phyloP scores from a whole-genome alignment of 1,140 invertebrate genomes.

The Drosophila orena region DNA sequence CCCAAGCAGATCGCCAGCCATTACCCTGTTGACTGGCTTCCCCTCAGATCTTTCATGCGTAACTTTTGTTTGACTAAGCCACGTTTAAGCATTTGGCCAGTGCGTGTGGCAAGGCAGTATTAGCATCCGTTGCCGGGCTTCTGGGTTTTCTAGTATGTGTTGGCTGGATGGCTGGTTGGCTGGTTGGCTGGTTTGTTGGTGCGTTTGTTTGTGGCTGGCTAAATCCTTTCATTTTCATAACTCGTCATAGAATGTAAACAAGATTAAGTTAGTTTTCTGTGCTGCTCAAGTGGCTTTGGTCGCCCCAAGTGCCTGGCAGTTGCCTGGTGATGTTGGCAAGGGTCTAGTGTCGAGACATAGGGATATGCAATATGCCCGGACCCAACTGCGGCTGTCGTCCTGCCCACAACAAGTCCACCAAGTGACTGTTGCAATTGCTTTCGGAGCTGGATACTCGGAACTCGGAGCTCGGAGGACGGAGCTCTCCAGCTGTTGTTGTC shows the following conservation, averaged over 20 bases:
- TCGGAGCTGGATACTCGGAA: constrained; percentile 46
- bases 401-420: constrained; percentile 79
- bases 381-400: constrained; percentile 47
- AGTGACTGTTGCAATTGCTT: constrained; percentile 82
- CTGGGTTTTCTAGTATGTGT: constrained; percentile 6
- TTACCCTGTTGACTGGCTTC: constrained; percentile 48
- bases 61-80: constrained; percentile 73
- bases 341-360: constrained; percentile 34
- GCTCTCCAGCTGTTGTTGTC: constrained; percentile 41
- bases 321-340: not conserved
- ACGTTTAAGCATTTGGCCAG: constrained; percentile 60
- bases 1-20: constrained; percentile 6
- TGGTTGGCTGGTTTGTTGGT: constrained; percentile 37
- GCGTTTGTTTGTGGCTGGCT: constrained; percentile 77
- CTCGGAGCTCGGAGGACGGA: constrained; percentile 39
- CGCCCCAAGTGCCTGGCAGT: constrained; percentile 24
- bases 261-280: constrained; percentile 81
- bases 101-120: constrained; percentile 43
- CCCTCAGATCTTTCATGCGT: constrained; percentile 65
- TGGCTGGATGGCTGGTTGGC: constrained; percentile 33
- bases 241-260: constrained; percentile 83
- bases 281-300: constrained; percentile 77
- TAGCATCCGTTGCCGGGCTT: constrained; percentile 22
- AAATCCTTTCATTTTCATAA: constrained; percentile 83
- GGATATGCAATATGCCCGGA: constrained; percentile 36